Evolutionary conservation across 2,113 vertebrate genomes (phyloP).

Genomic region (Mastomys natalensis): DNA sequence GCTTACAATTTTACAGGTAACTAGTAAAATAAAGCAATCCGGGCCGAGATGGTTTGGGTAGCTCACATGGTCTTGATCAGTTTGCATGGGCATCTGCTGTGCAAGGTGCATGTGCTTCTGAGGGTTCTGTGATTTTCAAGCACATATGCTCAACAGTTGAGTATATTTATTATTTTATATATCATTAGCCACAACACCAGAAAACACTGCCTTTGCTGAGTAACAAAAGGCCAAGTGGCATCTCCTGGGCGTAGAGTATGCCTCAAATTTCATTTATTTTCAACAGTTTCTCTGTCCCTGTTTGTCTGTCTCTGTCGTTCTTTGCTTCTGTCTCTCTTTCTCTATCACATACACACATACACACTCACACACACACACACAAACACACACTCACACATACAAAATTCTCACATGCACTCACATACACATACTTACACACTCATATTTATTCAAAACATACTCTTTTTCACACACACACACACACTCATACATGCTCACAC

Average conservation of each 20-base stretch:
- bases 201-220: slow-evolving; percentile 13
- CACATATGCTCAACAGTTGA: not conserved
- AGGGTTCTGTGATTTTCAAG: not conserved
- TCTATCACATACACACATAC: too few relatives aligned
- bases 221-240: not conserved
- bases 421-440: too few relatives aligned
- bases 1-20: not conserved
- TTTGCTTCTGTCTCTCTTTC: not conserved
- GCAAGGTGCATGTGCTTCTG: not conserved
- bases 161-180: not conserved
- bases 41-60: not conserved
- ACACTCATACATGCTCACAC: not conserved
- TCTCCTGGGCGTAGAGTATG: not conserved
- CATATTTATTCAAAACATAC: too few relatives aligned
- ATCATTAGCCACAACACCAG: not conserved
- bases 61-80: not conserved
- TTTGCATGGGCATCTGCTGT: not conserved
- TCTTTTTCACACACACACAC: too few relatives aligned
- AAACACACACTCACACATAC: too few relatives aligned
- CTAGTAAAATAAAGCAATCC: not conserved
- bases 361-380: too few relatives aligned
- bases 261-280: not conserved
- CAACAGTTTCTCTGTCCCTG: not conserved
- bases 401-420: too few relatives aligned
- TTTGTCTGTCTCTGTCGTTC: not conserved